Base-by-base conservation (phyloP, 1,140 invertebrate species). In the Trachymyrmex cornetzi region DNA sequence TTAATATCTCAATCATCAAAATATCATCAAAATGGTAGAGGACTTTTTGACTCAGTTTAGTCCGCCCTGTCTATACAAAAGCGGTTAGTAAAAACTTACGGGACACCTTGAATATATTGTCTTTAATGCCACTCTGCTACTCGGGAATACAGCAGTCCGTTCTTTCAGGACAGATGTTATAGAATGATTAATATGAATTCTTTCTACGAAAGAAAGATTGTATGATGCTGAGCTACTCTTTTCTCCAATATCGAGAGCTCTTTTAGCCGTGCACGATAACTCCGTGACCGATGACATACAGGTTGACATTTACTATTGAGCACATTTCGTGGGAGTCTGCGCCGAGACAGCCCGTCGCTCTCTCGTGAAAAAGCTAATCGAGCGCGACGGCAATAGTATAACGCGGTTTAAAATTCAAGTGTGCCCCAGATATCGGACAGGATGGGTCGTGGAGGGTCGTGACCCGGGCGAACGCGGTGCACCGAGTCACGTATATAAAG, bases 351-450 rank as follows among this genome's bases (percentile, higher is more conserved):
- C 1, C 7, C 50, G 16, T 27, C 27, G 50, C 16, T 19, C 50
- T 55, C 53, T 27, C 24, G 24, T 11, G 19, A 48, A 82, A 38
- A 53, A 87, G 86, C 69, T 90, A 90, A 90, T 90, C 77, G 89
- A 90, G 61, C 86, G 69, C 22, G 80, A 82, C 50, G 86, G 89
- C 89, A 90, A 90, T 90, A 82, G 82, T 86, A 75, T 75, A 88
- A 85, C 89, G 85, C 87, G 89, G 91, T 93, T 94, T 94, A 94
- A 94, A 94, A 93, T 94, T 93, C 92, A 94, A 93, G 92, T 91
- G 88, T 92, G 89, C 89, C 91, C 92, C 85, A 92, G 92, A 93
- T 93, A 93, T 93, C 87, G 92, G 89, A 19, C 87, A 55, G 38
- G 89, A 85, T 85, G 72, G 87, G 79, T 90, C 85, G 93, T 7